Evolutionary conservation across 2,113 vertebrate species (phyloP), one percentile per base, ranked within the genome.

Genomic region (Protomyctophum bolini): DNA sequence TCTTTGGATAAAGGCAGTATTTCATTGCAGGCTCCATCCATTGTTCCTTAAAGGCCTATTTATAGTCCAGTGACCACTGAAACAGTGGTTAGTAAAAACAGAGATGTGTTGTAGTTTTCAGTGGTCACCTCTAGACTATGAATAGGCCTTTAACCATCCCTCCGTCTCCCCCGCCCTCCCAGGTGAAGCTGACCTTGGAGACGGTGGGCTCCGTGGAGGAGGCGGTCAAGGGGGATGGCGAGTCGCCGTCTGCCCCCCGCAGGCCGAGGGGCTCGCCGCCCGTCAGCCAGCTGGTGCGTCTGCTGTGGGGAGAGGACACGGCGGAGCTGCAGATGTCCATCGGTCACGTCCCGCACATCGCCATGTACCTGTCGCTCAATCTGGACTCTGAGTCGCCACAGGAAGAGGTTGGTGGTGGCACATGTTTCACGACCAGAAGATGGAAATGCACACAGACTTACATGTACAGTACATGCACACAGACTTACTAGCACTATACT

Each of bases 151-250:
- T 21, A 21, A 7, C 4, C 15, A n/a, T 50, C 3, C 10, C 8
- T 14, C 21, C 21, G 21, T 21, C 29, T 1, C 0, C 8, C 52
- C 49, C 14, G n/a, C 62, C 50, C 21, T 5, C 49, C 41, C 79
- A 99, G 98, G 95, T 99, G 81, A 96, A 94, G 88, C 90, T 99
- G 75, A 97, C 96, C 33, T 87, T 99, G 87, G 96, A 98, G 91
- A 96, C 95, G 0, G 86, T 88, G 0, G 52, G 87, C 12, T 86
- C 57, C 2, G 49, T 7, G 8, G 58, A 33, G 63, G 79, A 80
- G 12, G 83, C 83, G 76, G 65, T 82, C 57, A 84, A 88, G 59
- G 87, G 78, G 79, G 14, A 5, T 0, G 5, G 59, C 1, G 59
- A 85, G 2, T 29, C 68, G 8, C 61, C 72, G 0, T 46, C 58